These are phyloP conservation scores for Dicaeum eximium DNA, from an alignment of 2,113 vertebrate species.

Conservation along the genomic window DNA sequence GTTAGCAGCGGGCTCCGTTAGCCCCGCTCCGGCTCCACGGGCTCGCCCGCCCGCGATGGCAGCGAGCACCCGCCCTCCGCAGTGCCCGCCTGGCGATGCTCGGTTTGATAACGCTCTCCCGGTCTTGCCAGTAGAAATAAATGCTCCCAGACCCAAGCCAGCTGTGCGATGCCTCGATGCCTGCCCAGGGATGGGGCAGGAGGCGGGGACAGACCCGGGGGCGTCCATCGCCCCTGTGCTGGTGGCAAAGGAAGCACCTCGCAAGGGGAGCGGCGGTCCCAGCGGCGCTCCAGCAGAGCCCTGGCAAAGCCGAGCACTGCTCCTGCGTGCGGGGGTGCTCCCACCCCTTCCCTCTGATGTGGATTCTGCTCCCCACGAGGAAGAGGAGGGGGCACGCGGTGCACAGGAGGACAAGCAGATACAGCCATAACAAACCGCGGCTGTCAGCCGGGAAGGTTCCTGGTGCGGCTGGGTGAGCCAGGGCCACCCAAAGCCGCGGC, in stretches of 20 bases:
- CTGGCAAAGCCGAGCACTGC: not conserved
- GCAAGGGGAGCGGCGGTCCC: not conserved
- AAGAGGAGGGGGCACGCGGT: not conserved
- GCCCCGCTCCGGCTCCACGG: too few relatives aligned
- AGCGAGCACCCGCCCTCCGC: not conserved
- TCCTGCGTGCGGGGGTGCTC: not conserved
- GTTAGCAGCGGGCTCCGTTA: not conserved
- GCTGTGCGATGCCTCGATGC: not conserved
- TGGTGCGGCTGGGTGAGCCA: not conserved
- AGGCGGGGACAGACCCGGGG: not conserved
- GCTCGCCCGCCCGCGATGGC: too few relatives aligned
- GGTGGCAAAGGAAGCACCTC: not conserved
- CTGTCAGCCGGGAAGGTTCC: not conserved
- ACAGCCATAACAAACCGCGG: not conserved
- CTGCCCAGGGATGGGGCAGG: not conserved
- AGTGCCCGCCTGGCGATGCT: accelerated
- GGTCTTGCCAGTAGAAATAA: not conserved
- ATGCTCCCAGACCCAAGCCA: too few relatives aligned
- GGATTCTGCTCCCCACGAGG: not conserved
- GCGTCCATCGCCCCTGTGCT: accelerated
- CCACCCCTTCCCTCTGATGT: not conserved
- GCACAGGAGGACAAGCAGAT: not conserved
- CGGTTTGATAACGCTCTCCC: accelerated
- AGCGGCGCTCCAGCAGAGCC: not conserved
- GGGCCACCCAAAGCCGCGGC: not conserved